Conservation (phyloP, 2,797 vertebrate species). For the Anolis apletophallus region DNA sequence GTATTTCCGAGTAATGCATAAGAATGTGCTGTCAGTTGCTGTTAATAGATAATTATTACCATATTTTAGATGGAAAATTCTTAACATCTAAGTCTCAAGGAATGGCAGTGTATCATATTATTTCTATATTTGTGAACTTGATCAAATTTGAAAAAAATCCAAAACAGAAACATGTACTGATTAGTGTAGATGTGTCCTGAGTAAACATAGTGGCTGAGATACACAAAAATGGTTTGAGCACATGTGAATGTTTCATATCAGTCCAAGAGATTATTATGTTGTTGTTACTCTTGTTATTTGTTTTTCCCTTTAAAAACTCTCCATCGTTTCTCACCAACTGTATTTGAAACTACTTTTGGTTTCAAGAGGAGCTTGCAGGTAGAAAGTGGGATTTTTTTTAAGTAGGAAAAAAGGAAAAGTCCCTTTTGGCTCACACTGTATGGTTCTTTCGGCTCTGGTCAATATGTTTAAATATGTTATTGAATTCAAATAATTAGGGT, state of each 20-base stretch:
- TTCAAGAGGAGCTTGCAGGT: not conserved
- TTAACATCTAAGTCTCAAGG: not conserved
- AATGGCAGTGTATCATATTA: not conserved
- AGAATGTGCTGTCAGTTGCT: not conserved
- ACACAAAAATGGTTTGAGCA: not conserved
- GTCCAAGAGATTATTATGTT: not conserved
- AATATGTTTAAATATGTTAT: not conserved
- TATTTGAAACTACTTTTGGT: not conserved
- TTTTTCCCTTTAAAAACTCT: not conserved
- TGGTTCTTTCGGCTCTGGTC: not conserved
- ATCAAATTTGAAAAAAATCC: slow-evolving; percentile 34
- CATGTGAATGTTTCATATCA: not conserved
- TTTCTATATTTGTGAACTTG: not conserved
- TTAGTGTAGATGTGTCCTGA: too few species aligned
- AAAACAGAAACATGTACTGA: not conserved
- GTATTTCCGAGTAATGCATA: not conserved
- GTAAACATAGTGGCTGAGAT: not conserved
- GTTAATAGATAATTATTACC: not conserved
- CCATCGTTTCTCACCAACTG: not conserved
- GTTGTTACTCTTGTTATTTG: too few species aligned
- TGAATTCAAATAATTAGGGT: not conserved
- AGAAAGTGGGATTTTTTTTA: not conserved
- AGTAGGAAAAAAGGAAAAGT: not conserved
- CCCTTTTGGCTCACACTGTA: not conserved
- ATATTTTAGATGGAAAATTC: slow-evolving; percentile 6